Percentiles rank a stretch among this genome's conserved stretches.
phyloP scores from a whole-genome alignment of 2,797 vertebrate genomes.

The Potorous gilbertii region DNA sequence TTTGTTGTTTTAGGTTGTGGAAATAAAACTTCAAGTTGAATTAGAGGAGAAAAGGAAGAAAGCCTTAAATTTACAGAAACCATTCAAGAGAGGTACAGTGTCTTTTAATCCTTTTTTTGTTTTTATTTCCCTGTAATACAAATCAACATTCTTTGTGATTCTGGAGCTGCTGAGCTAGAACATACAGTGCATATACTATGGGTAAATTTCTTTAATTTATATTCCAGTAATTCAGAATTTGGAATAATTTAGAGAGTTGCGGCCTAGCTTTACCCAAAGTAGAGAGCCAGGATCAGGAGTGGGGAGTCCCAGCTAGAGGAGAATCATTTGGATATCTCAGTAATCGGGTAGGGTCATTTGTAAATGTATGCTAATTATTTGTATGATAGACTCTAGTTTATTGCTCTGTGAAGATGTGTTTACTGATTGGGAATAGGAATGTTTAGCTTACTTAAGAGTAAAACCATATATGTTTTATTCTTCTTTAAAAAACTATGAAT shows the following conservation, averaged over 20 bases:
- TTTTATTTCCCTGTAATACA: background rate
- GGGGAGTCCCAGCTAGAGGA: background rate
- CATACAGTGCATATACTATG: background rate
- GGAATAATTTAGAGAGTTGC: background rate
- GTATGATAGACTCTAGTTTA: background rate
- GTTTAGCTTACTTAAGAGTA: background rate
- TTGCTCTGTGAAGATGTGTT: background rate
- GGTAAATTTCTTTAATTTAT: background rate
- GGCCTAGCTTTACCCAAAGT: background rate
- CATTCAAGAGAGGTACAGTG: conserved; percentile 85
- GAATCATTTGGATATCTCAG: background rate
- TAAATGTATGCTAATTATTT: background rate
- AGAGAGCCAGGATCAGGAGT: background rate
- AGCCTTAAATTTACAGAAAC: conserved; percentile 86
- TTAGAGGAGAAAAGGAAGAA: conserved; percentile 90
- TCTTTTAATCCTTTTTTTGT: background rate
- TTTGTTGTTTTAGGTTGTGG: conserved; percentile 87
- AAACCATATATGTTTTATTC: background rate
- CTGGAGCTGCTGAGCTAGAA: background rate
- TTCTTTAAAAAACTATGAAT: background rate
- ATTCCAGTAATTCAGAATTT: background rate
- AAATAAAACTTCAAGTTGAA: conserved; percentile 93
- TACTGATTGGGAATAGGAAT: background rate
- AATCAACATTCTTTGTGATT: background rate
- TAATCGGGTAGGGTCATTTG: background rate